Base-by-base conservation (phyloP, 2,888 invertebrate species). In the Thyatira batis region DNA sequence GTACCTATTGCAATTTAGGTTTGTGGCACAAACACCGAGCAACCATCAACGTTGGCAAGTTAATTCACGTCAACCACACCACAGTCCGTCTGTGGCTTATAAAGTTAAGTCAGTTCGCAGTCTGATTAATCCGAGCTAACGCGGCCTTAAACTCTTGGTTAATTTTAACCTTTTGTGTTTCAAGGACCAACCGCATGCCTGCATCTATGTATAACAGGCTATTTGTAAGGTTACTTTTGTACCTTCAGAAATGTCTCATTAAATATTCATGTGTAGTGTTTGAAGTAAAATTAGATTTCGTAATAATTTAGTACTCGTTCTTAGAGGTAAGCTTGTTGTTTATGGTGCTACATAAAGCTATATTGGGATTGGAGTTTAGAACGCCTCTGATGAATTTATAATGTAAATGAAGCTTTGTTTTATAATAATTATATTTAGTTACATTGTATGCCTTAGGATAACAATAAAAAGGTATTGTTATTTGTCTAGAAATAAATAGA, bases 101-200 rank as follows among this genome's bases (percentile, higher is more conserved):
- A 39, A 54, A 65, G 51, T 65, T 58, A 60, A 58, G 63, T 56
- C 65, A 52, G 57, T 61, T 53, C 28, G 50, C 54, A 54, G 63
- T 50, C 66, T 56, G 60, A 67, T 71, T 73, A 63, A 62, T 57
- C 57, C 53, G 20, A 52, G 52, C 53, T 45, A 56, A 60, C 53
- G 49, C 52, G 57, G 48, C 53, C 39, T 48, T n/a, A 48, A 48
- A 48, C 48, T 50, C 58, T 58, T 51, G 50, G 68, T 66, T 62
- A 67, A 74, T 69, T 68, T 64, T 71, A 62, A 73, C 67, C 60
- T 70, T 65, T 60, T 46, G 55, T 54, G 52, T 55, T 57, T 52
- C 33, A 63, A 57, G 58, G 45, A 53, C 43, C 45, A 33, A 55
- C 48, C 48, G 28, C 48, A 27, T 48, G 28, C 27, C 27, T 48